A percentile compares a stretch with the other conserved stretches of the same genome.
phyloP scores from a whole-genome alignment of 2,113 vertebrate genomes.

The Urocitellus parryii region DNA sequence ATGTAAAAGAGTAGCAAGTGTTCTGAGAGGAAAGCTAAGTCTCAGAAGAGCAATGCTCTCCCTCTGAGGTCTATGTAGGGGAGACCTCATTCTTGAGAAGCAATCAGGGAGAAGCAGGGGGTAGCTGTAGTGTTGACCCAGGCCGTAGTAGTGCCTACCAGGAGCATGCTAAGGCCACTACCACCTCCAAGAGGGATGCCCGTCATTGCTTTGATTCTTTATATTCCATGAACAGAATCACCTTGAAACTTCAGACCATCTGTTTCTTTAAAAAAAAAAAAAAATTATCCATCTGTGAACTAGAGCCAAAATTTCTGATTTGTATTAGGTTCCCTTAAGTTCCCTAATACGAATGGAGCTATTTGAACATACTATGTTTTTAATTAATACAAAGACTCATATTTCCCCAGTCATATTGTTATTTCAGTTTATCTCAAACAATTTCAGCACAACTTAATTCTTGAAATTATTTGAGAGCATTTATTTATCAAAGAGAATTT shows the following conservation, averaged over 20 bases:
- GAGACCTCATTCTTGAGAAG: not conserved
- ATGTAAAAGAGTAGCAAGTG: not conserved
- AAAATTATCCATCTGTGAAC: not conserved
- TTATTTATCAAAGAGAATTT: not conserved
- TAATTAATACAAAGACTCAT: not conserved
- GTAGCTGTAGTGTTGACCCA: not conserved
- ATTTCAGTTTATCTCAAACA: conserved; percentile 19
- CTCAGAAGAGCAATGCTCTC: not conserved
- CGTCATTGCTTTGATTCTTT: not conserved
- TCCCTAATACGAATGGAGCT: not conserved
- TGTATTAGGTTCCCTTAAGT: not conserved
- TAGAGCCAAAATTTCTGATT: not conserved
- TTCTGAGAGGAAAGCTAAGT: not conserved
- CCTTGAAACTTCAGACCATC: not conserved
- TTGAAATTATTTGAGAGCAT: conserved; percentile 39
- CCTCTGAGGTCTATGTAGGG: not conserved
- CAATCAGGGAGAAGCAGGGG: not conserved
- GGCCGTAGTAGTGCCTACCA: accelerated
- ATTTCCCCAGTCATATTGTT: not conserved
- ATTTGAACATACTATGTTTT: not conserved
- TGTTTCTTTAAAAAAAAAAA: not conserved
- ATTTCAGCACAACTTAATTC: not conserved
- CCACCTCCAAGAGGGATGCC: not conserved
- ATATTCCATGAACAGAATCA: not conserved
- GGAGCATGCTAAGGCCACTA: not conserved